Evolutionary conservation across 1,140 invertebrate genomes (phyloP), one percentile per base, ranked within the genome.

Genomic region (Diachasma alloeum): DNA sequence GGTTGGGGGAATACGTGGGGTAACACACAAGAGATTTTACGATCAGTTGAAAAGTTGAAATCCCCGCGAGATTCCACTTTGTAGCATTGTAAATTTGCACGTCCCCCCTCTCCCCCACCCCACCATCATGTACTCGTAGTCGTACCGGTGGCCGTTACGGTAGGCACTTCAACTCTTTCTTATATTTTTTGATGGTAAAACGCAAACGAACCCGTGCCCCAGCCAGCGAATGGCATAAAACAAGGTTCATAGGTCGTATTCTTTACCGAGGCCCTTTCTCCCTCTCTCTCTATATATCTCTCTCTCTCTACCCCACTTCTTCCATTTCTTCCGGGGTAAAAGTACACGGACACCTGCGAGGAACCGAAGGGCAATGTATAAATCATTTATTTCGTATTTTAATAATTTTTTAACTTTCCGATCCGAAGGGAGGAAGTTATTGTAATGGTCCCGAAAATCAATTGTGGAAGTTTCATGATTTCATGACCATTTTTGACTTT

Each of bases 301-400:
- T 31, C 2, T 53, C 53, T 22, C 53, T 19, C 22, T 22, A 59
- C 53, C 53, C 53, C 53, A 59, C 53, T 59, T 59, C 53, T 59
- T 68, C 37, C 74, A 59, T 73, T 19, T 75, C 74, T 75, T 75
- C 74, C 74, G 74, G 74, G 74, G 66, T 75, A 75, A 75, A 75
- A 75, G 74, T 75, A 75, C 67, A 31, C 31, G 31, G 31, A 75
- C 74, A 75, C 74, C 66, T 69, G 74, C 53, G 44, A 46, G 44
- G 44, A 31, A 31, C 31, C 31, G 31, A 31, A 31, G 31, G 31
- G 31, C 31, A 6, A 31, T 31, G 31, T 31, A 31, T 31, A 31
- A 31, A 31, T 31, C 31, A 31, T 31, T 31, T 31, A 31, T 31
- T 31, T 31, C 2, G 31, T 31, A 31, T 31, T 31, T 31, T 31